Percentiles rank a stretch among this genome's conserved stretches.
Evolutionary conservation across 2,113 vertebrate genomes (phyloP).

Genomic region (Mesocricetus auratus): DNA sequence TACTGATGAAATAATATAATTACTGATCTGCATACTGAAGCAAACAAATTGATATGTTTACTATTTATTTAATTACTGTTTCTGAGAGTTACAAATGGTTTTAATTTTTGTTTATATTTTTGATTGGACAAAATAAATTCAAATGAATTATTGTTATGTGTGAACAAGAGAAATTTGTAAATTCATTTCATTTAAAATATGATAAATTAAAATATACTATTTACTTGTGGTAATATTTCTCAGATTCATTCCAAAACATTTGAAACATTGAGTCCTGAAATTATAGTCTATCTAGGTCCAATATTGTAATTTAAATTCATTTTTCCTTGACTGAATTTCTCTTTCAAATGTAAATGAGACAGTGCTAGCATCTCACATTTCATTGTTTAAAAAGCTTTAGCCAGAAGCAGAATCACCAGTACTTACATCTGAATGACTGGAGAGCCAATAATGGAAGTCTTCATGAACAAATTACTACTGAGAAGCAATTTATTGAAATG

Average conservation of each 20-base stretch:
- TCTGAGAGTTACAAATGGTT: not conserved
- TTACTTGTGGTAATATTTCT: conserved; percentile 32
- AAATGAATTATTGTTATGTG: not conserved
- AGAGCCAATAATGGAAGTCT: not conserved
- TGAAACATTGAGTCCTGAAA: not conserved
- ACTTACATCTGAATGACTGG: not conserved
- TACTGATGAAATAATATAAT: conserved; percentile 7
- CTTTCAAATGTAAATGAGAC: not conserved
- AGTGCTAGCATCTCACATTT: not conserved
- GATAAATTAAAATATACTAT: not conserved
- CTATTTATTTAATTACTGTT: conserved; percentile 8
- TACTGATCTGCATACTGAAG: not conserved
- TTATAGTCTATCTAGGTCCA: not conserved
- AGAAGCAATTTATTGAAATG: not conserved
- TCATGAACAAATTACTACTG: not conserved
- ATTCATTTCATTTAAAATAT: conserved; percentile 22
- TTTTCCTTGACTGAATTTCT: not conserved
- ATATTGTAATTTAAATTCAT: not conserved
- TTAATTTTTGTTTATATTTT: conserved; percentile 30
- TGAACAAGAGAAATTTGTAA: not conserved
- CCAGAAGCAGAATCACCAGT: not conserved
- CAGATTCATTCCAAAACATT: conserved; percentile 29
- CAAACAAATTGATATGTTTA: not conserved
- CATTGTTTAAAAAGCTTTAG: not conserved
- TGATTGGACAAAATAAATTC: not conserved